Conservation (phyloP, 2,888 invertebrate genomes). For the Dryobota labecula region DNA sequence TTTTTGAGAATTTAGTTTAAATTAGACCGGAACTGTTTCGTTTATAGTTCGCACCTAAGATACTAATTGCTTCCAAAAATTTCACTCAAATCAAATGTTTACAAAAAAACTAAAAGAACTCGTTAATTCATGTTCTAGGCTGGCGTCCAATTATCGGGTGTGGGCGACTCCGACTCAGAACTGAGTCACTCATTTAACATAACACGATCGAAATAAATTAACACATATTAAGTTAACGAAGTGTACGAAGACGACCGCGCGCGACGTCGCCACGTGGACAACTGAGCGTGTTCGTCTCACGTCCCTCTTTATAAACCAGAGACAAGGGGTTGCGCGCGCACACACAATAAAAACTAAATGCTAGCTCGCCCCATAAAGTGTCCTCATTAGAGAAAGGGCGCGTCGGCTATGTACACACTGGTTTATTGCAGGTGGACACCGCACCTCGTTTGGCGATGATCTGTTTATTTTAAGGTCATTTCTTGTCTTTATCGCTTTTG, state of each 20-base stretch:
- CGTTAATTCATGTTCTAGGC: slow-evolving; percentile 85
- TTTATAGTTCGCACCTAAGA: slow-evolving; percentile 50
- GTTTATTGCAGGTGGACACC: slow-evolving; percentile 86
- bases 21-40: slow-evolving; percentile 39
- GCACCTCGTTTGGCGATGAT: slow-evolving; percentile 85
- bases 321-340: slow-evolving; percentile 87
- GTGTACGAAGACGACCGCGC: slow-evolving; percentile 66
- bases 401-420: slow-evolving; percentile 82
- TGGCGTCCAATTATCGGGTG: slow-evolving; percentile 83
- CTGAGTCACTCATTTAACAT: slow-evolving; percentile 83
- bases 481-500: slow-evolving; percentile 84
- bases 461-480: slow-evolving; percentile 89
- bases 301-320: slow-evolving; percentile 83
- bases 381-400: slow-evolving; percentile 89
- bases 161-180: slow-evolving; percentile 73
- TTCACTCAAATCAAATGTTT: slow-evolving; percentile 71
- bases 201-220: slow-evolving; percentile 80
- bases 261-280: slow-evolving; percentile 73
- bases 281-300: slow-evolving; percentile 77
- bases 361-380: slow-evolving; percentile 86
- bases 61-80: slow-evolving; percentile 69
- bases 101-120: slow-evolving; percentile 73
- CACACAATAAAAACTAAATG: slow-evolving; percentile 86
- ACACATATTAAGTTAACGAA: slow-evolving; percentile 77
- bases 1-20: slow-evolving; percentile 8